Evolutionary conservation across 2,888 invertebrate genomes (phyloP), one percentile per base, ranked within the genome.

Genomic region (Micropterix aruncella): DNA sequence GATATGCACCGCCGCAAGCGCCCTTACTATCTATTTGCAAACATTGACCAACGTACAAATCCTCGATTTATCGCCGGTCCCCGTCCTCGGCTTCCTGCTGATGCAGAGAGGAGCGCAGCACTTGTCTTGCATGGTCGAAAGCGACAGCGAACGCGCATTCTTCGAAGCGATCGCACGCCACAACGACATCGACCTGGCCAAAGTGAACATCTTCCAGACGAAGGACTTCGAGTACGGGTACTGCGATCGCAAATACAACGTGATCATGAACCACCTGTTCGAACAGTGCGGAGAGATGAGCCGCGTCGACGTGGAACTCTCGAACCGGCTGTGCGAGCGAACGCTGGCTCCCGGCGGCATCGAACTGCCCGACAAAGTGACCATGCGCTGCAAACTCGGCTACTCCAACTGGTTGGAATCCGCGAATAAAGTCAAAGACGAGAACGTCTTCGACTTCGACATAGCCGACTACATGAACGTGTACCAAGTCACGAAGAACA

Each of bases 31-130:
- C 17, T 65, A 65, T 53, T 54, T 68, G n/a, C 60, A 56, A 18
- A 59, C 63, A 16, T 59, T 63, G 5, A 44, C 50, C 42, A 16
- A 49, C 55, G 59, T 46, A 52, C 54, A 52, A 49, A 59, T 80
- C 48, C 60, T 77, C 40, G 83, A 83, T 57, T 60, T 75, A 18
- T 70, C 70, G 51, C 74, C 75, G 3, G 77, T 81, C 56, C 82
- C 83, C 1, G 51, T 79, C 38, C 71, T 78, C 54, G 80, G 80
- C 1, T 56, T 81, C 38, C 58, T 70, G 44, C 60, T 79, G 57
- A 60, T 78, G 16, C 72, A 72, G 54, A 62, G 67, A 43, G 71
- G 73, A 38, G 59, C 61, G 14, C 57, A 63, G 44, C 61, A 61
- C 38, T 54, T 77, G n/a, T 59, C 64, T 44, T 74, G 71, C 54